Base-by-base conservation (phyloP, 1,140 invertebrate genomes). In the Galleria mellonella region DNA sequence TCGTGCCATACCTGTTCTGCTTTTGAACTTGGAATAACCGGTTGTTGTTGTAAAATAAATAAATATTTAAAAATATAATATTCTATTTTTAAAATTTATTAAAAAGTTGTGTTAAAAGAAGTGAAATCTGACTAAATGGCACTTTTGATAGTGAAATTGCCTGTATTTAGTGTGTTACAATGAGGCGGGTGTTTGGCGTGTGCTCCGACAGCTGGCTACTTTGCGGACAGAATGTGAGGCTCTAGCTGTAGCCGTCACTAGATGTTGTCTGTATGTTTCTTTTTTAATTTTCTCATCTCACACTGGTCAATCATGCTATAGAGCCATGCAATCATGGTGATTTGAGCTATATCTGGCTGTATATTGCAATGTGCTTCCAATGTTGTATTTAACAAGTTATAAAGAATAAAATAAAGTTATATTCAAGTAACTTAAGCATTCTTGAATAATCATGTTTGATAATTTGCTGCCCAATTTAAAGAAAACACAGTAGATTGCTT, bases 201-300 rank as follows among this genome's bases (percentile, higher is more conserved):
- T 84, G 81, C 43, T 70, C 81, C 1, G 81, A 82, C 53, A 71
- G 76, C 33, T 84, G 77, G 81, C 54, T 72, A 15, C 77, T 84
- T 50, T 84, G 81, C 55, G 77, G 81, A 62, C 81, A 84, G 67
- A 84, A 84, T 84, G 81, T 84, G 81, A 83, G 79, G 58, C 47
- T 69, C 61, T 63, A 70, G 45, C 39, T 54, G 62, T 78, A 66
- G 67, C 71, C 70, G 67, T 65, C 69, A 50, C 56, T 73, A 68
- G 60, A 67, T 79, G 76, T 81, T 77, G 74, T 72, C 65, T 72
- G 74, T 78, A 78, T 68, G 65, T 63, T 61, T 61, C 49, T 60
- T 43, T 62, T 62, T 55, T 52, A 43, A 51, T 59, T 55, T 14
- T 43, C 28, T 36, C 43, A 42, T 33, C 27, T 44, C 11, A 32